These are phyloP conservation scores for Parnassius glacialis DNA, from an alignment of 2,888 invertebrate species.

Conservation along the genomic window DNA sequence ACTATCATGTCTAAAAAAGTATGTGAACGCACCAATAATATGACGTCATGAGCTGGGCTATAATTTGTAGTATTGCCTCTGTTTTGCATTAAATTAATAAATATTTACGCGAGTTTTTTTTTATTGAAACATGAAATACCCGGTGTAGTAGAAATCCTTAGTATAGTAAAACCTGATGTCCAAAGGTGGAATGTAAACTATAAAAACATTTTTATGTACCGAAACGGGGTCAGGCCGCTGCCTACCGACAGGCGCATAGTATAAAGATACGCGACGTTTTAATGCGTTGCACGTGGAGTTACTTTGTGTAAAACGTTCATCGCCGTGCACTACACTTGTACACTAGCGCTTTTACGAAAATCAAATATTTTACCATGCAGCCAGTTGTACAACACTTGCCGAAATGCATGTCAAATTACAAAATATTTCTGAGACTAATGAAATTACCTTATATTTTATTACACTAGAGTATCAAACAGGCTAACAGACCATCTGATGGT, in stretches of 20 bases:
- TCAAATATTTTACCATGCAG: conserved; percentile 5
- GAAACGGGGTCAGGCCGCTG: conserved; percentile 23
- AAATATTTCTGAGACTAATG: no score
- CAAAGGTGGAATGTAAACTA: conserved; percentile 18
- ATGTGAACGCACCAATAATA: no score
- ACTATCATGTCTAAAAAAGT: no score
- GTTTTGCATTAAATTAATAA: no score
- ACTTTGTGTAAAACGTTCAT: conserved; percentile 30
- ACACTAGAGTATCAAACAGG: no score
- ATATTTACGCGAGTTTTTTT: no score
- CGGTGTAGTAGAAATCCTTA: no score
- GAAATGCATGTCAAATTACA: neutral
- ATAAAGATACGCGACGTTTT: conserved; percentile 40
- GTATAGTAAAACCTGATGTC: conserved; percentile 2
- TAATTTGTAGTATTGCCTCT: no score
- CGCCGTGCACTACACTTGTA: neutral
- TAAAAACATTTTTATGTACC: conserved; percentile 22
- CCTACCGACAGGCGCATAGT: conserved; percentile 21
- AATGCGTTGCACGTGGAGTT: conserved; percentile 46
- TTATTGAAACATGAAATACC: no score
- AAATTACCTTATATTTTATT: no score
- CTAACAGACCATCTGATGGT: no score
- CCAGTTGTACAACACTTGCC: neutral
- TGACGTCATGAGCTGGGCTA: no score
- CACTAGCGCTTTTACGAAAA: conserved; percentile 12